Conservation (phyloP, 1,140 invertebrate species). For the Cydia fagiglandana region DNA sequence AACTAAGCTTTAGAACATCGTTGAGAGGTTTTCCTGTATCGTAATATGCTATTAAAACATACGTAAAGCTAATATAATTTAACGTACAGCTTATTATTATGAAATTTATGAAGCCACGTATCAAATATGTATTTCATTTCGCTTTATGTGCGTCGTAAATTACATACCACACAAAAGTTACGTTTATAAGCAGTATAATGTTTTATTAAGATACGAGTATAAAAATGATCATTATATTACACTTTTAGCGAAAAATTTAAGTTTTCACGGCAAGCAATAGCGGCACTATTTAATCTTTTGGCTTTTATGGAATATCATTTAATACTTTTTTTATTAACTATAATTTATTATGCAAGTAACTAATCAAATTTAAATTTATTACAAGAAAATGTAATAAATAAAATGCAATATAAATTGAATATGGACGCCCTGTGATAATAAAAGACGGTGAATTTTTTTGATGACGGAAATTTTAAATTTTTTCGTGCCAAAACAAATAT, state of each 20-base stretch:
- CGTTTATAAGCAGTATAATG: slow-evolving; percentile 22
- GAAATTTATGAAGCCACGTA: slow-evolving; percentile 13
- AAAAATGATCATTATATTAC: slow-evolving; percentile 22
- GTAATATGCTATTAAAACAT: not conserved
- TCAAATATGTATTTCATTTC: slow-evolving; percentile 23
- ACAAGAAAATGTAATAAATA: not conserved
- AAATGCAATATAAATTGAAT: not conserved
- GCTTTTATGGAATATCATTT: not conserved
- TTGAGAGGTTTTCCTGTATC: no score
- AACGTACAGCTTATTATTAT: not conserved
- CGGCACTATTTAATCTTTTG: not conserved
- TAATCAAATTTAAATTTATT: not conserved
- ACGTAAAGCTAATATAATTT: not conserved
- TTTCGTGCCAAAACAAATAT: not conserved
- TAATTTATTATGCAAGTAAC: not conserved
- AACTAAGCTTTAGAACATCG: no score
- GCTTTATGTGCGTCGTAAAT: not conserved
- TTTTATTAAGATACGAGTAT: slow-evolving; percentile 27
- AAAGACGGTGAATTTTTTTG: not conserved
- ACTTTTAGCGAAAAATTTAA: slow-evolving; percentile 4
- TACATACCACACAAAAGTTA: slow-evolving; percentile 19
- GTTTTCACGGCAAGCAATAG: not conserved
- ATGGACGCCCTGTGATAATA: not conserved
- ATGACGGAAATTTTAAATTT: not conserved
- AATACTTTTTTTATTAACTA: not conserved